These are phyloP conservation scores for Camelus dromedarius DNA, from an alignment of 2,113 vertebrate species.

Conservation along the genomic window DNA sequence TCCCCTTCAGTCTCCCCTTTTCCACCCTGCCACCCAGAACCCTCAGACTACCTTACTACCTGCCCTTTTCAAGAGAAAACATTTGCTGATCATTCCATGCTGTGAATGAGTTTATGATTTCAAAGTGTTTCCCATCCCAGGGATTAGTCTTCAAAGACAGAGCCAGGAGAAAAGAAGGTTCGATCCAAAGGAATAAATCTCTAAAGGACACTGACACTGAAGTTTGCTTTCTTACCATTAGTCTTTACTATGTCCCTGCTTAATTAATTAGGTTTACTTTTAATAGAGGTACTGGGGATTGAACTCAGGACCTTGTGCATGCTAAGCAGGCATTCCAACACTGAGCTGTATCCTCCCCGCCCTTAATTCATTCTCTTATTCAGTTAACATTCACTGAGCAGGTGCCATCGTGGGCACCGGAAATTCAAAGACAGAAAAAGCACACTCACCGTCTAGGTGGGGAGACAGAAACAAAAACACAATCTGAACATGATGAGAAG, in stretches of 20 bases:
- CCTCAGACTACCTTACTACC: neutral
- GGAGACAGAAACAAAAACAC: neutral
- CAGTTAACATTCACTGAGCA: neutral
- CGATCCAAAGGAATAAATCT: neutral
- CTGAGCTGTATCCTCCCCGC: too few relatives aligned
- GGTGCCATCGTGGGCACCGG: neutral
- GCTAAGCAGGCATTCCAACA: too few relatives aligned
- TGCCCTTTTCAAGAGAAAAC: neutral
- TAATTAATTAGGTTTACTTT: neutral
- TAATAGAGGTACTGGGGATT: too few relatives aligned
- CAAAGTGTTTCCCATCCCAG: neutral
- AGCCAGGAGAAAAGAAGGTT: neutral
- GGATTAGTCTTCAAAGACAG: neutral
- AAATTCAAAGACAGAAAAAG: neutral
- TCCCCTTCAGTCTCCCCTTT: neutral
- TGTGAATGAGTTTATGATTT: neutral
- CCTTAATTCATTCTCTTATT: neutral
- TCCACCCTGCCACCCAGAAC: neutral
- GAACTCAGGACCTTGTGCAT: too few relatives aligned
- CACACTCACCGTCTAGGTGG: neutral
- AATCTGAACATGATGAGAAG: neutral
- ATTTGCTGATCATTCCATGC: neutral
- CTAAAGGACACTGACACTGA: neutral
- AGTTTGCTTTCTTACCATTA: neutral
- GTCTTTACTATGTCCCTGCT: neutral